phyloP scores from a whole-genome alignment of 1,140 invertebrate species.

The honey bee (Apis mellifera) region Amel_HAv3.1 CM009935.2:10743501-10744000 shows the following conservation, averaged over 20 bases:
- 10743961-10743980: too few relatives aligned
- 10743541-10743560: neutral
- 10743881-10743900: neutral
- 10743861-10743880: neutral
- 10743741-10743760: constrained; percentile 32
- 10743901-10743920: neutral
- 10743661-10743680: neutral
- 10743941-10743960: too few relatives aligned
- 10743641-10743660: too few relatives aligned
- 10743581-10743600: neutral
- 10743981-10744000: too few relatives aligned
- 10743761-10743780: constrained; percentile 11
- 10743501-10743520: neutral
- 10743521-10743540: neutral
- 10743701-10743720: neutral
- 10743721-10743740: constrained; percentile 48
- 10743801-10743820: neutral
- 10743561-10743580: neutral
- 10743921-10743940: neutral
- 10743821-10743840: neutral
- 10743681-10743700: constrained; percentile 13
- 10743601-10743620: too few relatives aligned
- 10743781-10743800: constrained; percentile 19
- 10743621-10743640: too few relatives aligned
- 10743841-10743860: constrained; percentile 3